Conservation (phyloP, 2,888 invertebrate genomes). For the Isotomurus palustris region DNA sequence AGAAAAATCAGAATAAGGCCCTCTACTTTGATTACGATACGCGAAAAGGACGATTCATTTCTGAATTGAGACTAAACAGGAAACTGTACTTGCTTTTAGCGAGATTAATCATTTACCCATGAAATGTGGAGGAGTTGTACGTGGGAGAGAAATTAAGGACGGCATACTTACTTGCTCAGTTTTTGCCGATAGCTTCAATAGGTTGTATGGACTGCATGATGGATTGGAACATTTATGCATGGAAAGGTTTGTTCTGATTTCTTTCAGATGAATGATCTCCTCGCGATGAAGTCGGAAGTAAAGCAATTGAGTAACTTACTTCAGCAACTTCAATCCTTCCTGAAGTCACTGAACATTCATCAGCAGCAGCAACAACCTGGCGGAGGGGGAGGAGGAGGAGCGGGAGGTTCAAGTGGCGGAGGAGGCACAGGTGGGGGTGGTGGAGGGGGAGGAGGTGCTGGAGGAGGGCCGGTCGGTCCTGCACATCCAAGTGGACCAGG, state of each 20-base stretch:
- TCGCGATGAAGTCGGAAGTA: slow-evolving; percentile 61
- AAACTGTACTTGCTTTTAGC: too few relatives aligned
- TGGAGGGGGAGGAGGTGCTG: slow-evolving; percentile 16
- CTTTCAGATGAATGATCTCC: slow-evolving; percentile 61
- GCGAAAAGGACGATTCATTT: too few relatives aligned
- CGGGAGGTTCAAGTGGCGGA: slow-evolving; percentile 13
- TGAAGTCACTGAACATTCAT: slow-evolving; percentile 53
- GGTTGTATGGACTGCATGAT: too few relatives aligned
- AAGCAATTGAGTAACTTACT: slow-evolving; percentile 61
- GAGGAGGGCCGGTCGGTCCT: slow-evolving; percentile 16
- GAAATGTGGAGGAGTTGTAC: too few relatives aligned
- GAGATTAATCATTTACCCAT: too few relatives aligned
- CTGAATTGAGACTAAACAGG: too few relatives aligned
- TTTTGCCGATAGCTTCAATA: too few relatives aligned
- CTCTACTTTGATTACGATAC: too few relatives aligned
- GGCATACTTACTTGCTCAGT: too few relatives aligned
- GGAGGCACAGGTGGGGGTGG: slow-evolving; percentile 12
- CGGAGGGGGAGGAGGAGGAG: slow-evolving; percentile 26
- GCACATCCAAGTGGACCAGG: slow-evolving; percentile 14
- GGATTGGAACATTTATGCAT: too few relatives aligned
- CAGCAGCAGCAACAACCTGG: slow-evolving; percentile 19
- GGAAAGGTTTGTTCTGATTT: neutral
- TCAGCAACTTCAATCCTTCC: slow-evolving; percentile 63
- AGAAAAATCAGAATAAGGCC: too few relatives aligned
- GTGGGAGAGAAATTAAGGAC: too few relatives aligned